Percentiles rank a stretch among this genome's conserved stretches.
Conservation (phyloP, 2,113 vertebrate genomes). For the Oxyura jamaicensis region DNA sequence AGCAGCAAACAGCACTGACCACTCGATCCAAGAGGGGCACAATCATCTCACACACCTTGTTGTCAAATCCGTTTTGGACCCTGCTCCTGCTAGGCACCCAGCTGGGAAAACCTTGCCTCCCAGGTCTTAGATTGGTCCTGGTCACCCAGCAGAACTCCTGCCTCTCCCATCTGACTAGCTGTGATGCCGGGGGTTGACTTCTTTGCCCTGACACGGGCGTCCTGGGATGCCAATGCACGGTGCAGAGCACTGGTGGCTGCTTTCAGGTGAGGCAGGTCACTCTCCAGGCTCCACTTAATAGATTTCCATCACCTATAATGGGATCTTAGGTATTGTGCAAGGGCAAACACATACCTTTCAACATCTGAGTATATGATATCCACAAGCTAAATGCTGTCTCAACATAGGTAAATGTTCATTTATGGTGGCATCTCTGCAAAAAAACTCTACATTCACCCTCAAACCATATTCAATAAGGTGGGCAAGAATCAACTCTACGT, state of each 20-base stretch:
- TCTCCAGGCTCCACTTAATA: not conserved
- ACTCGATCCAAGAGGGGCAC: not conserved
- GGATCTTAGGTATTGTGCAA: not conserved
- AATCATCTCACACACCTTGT: not conserved
- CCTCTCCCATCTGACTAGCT: not conserved
- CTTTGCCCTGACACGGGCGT: not conserved
- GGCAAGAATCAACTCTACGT: not conserved
- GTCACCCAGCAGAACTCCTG: not conserved
- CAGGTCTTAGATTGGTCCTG: not conserved
- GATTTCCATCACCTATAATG: not conserved
- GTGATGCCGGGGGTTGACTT: not conserved
- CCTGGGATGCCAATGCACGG: not conserved
- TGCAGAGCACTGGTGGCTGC: not conserved
- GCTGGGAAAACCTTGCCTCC: not conserved
- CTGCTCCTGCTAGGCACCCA: not conserved
- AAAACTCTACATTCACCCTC: not conserved
- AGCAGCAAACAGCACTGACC: rapidly evolving
- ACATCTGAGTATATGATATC: not conserved
- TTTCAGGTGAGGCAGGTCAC: not conserved
- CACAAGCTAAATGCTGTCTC: not conserved
- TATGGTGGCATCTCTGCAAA: not conserved
- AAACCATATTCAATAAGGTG: not conserved
- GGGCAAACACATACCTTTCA: not conserved
- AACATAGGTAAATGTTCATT: not conserved
- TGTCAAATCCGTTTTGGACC: not conserved